A percentile compares a stretch with the other conserved stretches of the same genome.
Evolutionary conservation across 2,113 vertebrate genomes (phyloP).

Genomic region (Callocephalon fimbriatum): DNA sequence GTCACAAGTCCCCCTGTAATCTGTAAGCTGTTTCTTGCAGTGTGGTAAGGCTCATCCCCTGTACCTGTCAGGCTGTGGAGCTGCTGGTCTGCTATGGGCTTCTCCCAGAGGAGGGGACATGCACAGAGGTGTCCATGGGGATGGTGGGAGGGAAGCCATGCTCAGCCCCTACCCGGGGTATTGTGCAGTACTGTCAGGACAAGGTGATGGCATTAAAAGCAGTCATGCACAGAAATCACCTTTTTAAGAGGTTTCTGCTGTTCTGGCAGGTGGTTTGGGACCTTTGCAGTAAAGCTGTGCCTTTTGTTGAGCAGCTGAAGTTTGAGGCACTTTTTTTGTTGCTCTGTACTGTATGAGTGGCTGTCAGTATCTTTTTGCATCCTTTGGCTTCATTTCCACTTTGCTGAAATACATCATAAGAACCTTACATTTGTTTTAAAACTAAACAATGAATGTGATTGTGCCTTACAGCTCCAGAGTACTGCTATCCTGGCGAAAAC

Average conservation of each 20-base stretch:
- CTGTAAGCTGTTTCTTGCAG: not conserved
- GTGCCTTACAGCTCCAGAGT: not conserved
- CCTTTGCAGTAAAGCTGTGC: not conserved
- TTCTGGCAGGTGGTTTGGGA: not conserved
- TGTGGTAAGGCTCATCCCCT: not conserved
- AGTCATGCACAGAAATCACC: not conserved
- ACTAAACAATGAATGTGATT: not conserved
- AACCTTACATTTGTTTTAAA: not conserved
- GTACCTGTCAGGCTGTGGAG: not conserved
- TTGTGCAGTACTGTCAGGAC: not conserved
- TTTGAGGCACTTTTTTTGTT: slow-evolving; percentile 11
- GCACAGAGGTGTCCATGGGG: slow-evolving; percentile 17
- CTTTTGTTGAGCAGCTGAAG: slow-evolving; percentile 11
- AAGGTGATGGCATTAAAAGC: not conserved
- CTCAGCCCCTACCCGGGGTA: not conserved
- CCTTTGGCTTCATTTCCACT: slow-evolving; percentile 19
- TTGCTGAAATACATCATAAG: not conserved
- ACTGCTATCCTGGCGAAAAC: not conserved
- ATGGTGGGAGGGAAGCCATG: not conserved
- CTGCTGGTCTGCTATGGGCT: not conserved
- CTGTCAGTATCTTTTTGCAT: not conserved
- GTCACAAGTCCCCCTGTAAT: not conserved
- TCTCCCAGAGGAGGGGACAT: slow-evolving; percentile 28
- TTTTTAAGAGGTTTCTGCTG: slow-evolving; percentile 1
- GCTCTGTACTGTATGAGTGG: not conserved